Evolutionary conservation across 2,113 vertebrate species (phyloP), one percentile per base, ranked within the genome.

Genomic region (Charina bottae): DNA sequence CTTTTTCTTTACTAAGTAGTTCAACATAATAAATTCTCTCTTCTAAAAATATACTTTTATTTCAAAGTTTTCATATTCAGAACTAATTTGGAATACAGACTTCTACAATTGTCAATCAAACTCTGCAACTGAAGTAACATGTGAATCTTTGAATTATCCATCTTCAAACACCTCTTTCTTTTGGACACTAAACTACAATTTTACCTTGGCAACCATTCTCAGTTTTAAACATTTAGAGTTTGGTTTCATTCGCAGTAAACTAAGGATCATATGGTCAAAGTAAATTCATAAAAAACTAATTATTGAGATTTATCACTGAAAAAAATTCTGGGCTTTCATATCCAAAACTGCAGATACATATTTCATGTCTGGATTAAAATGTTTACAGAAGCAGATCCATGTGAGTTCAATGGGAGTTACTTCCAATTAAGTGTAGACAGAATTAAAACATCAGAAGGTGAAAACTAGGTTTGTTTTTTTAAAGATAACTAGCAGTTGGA

Each of bases 211-310:
- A 94, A 90, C 10, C 46, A 83, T 92, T 92, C 23, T 93, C 54
- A 64, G 33, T 85, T 85, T 94, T 92, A 87, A 83, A 89, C 55
- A 10, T 92, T 87, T 68, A 87, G 85, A 2, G 8, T 49, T 83
- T 93, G 19, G 83, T 93, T 86, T 94, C 60, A 58, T 33, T 90
- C 92, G 60, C 58, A 88, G 83, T 83, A 87, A n/a, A 87, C 62
- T 12, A 94, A 24, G 33, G 54, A 92, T 85, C 78, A 23, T 68
- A 46, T 83, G 88, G 92, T 91, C 83, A 87, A 92, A 90, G 23
- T 58, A 78, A 62, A 83, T 19, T 24, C 28, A 83, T 59, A 6
- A 60, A 28, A 54, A 92, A 62, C 72, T 53, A 84, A 62, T 91
- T 12, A 62, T 28, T 55, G n/a, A 54, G 54, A 92, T 85, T 64